phyloP scores from a whole-genome alignment of 2,888 invertebrate genomes.

The Campoplex capitator region DNA sequence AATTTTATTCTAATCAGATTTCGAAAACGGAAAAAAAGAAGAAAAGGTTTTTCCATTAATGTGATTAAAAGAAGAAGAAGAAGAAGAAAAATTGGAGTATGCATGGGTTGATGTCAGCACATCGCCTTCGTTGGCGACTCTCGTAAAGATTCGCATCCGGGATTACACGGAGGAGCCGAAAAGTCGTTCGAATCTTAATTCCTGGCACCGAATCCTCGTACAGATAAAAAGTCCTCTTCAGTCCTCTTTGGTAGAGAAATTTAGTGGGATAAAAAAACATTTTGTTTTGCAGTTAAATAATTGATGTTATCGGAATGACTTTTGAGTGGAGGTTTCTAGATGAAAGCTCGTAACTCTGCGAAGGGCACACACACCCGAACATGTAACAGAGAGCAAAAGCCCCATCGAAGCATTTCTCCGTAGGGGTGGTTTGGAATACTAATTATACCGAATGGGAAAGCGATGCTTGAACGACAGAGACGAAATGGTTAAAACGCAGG shows the following conservation, averaged over 20 bases:
- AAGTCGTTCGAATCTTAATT: conserved; percentile 1
- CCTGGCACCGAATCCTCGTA: neutral
- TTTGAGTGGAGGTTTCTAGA: neutral
- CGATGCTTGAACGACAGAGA: conserved; percentile 67
- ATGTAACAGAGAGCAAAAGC: neutral
- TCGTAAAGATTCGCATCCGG: neutral
- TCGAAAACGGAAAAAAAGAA: neutral
- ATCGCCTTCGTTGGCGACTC: neutral
- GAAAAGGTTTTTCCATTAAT: neutral
- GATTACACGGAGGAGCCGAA: neutral
- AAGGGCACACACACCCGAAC: neutral
- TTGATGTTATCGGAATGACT: too few species aligned
- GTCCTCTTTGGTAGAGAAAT: too few species aligned
- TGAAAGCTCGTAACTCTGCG: neutral
- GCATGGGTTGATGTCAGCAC: conserved; percentile 10
- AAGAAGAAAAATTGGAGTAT: neutral
- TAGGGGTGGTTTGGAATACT: conserved; percentile 24
- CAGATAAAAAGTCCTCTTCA: too few species aligned
- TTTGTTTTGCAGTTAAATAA: neutral
- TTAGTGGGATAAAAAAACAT: neutral
- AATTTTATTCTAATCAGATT: neutral
- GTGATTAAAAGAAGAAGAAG: too few species aligned
- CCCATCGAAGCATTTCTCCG: neutral
- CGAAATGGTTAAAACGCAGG: conserved; percentile 25
- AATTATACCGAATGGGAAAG: conserved; percentile 67